Evolutionary conservation across 2,113 vertebrate genomes (phyloP).

Genomic region (Campylorhamphus procurvoides): DNA sequence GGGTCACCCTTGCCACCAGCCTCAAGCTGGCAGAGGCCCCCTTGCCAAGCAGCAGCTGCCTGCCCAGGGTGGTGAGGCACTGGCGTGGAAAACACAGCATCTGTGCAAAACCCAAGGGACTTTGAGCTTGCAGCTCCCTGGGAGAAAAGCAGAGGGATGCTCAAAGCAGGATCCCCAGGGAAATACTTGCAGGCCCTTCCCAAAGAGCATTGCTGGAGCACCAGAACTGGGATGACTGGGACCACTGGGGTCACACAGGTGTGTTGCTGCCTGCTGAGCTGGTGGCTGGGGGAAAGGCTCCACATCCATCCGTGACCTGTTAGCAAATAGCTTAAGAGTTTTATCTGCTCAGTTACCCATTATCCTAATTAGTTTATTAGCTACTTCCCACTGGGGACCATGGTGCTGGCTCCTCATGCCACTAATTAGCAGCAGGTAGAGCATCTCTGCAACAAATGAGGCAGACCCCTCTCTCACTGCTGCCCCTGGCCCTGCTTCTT

Average conservation of each 20-base stretch:
- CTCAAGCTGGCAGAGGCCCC: not conserved
- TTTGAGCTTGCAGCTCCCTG: not conserved
- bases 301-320: not conserved
- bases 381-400: conserved; percentile 10
- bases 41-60: not conserved
- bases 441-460: not conserved
- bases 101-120: not conserved
- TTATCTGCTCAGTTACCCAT: conserved; percentile 47
- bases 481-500: not conserved
- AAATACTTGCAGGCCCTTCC: not conserved
- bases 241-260: not conserved
- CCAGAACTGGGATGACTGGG: not conserved
- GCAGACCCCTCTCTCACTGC: not conserved
- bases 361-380: conserved; percentile 64
- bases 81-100: not conserved
- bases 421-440: not conserved
- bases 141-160: not conserved
- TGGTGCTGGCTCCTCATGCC: not conserved
- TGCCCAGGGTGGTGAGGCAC: not conserved
- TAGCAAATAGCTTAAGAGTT: conserved; percentile 26
- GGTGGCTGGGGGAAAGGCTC: not conserved
- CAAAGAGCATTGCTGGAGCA: accelerated
- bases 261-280: accelerated
- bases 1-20: not conserved
- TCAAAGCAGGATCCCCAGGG: not conserved